phyloP scores from a whole-genome alignment of 2,888 invertebrate genomes.

The Patella caerulea region DNA sequence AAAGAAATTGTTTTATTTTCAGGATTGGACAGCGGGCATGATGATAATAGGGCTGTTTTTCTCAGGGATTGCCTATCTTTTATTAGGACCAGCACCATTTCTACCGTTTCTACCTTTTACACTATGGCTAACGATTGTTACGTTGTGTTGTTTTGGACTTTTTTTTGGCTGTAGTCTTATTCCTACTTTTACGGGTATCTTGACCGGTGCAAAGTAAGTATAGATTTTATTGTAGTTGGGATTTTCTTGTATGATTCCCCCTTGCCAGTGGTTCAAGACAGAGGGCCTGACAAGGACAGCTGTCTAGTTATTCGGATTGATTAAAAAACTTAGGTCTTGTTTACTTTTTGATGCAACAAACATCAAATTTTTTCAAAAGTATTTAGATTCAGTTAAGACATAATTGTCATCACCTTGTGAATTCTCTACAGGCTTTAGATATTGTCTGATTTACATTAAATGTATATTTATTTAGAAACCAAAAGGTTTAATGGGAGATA shows the following conservation, averaged over 20 bases:
- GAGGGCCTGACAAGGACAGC: no score
- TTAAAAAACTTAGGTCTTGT: no score
- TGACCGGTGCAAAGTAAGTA: slow-evolving; percentile 56
- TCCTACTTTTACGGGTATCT: slow-evolving; percentile 47
- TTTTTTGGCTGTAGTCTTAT: slow-evolving; percentile 46
- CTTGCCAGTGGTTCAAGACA: no score
- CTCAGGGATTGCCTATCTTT: slow-evolving; percentile 23
- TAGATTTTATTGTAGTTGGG: neutral
- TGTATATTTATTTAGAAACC: no score
- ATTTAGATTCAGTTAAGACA: no score
- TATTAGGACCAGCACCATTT: slow-evolving; percentile 36
- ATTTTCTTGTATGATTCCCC: neutral
- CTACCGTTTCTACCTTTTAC: slow-evolving; percentile 43
- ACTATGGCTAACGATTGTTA: slow-evolving; percentile 47
- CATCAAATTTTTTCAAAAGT: no score
- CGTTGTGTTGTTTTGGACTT: slow-evolving; percentile 45
- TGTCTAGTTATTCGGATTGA: no score
- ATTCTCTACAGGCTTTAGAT: no score
- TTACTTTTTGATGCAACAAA: neutral
- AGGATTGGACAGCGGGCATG: slow-evolving; percentile 36
- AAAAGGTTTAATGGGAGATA: no score
- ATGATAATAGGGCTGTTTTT: slow-evolving; percentile 38
- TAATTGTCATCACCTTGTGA: no score
- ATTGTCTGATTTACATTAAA: no score
- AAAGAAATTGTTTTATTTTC: neutral